A percentile compares a stretch with the other conserved stretches of the same genome.
Evolutionary conservation across 2,113 vertebrate genomes (phyloP).

Genomic region (Strigops habroptila): DNA sequence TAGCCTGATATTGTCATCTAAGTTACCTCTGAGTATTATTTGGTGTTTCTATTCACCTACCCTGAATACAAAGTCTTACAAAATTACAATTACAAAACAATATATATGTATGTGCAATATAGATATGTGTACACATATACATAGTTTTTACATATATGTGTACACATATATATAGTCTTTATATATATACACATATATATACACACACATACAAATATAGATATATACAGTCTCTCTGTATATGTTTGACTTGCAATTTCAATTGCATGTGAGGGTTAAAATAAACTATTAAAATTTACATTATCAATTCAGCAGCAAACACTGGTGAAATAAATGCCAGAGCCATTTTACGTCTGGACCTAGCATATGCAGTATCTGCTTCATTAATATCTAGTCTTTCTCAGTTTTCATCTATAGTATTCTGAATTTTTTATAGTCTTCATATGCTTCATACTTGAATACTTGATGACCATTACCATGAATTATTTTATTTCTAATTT

Average conservation of each 20-base stretch:
- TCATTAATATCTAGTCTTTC: background rate
- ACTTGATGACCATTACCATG: background rate
- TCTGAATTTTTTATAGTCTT: background rate
- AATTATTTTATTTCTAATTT: background rate
- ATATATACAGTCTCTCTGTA: background rate
- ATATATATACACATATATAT: background rate
- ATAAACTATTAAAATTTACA: background rate
- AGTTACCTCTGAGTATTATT: background rate
- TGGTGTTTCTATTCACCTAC: background rate
- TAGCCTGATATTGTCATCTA: background rate
- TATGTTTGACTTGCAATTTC: background rate
- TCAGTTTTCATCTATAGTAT: background rate
- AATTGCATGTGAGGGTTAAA: background rate
- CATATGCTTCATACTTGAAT: background rate
- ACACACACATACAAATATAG: accelerated
- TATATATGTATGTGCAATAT: background rate
- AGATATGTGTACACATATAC: accelerated
- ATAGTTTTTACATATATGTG: background rate
- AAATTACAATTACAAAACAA: background rate
- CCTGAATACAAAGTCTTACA: background rate
- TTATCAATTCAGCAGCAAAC: background rate
- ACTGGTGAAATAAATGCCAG: background rate
- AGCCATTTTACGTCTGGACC: background rate
- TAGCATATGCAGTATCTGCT: background rate
- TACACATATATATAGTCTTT: too few relatives aligned